Conservation (phyloP, 1,140 invertebrate species). For the Drosophila nigrodunni region DNA sequence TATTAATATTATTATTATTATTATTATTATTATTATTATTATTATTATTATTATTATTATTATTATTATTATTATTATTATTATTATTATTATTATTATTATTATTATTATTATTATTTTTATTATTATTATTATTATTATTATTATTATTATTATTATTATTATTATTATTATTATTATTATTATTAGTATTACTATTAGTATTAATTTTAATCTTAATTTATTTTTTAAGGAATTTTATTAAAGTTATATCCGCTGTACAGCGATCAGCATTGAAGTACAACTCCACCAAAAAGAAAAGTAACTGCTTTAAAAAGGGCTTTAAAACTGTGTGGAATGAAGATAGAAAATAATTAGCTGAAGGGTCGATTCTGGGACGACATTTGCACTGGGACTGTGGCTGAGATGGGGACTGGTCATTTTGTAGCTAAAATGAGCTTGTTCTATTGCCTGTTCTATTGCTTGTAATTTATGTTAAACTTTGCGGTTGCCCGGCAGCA, state of each 20-base stretch:
- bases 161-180: too few relatives aligned
- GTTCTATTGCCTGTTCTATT: conserved; percentile 35
- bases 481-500: conserved; percentile 39
- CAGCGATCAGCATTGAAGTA: too few relatives aligned
- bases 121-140: too few relatives aligned
- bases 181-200: too few relatives aligned
- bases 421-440: conserved; percentile 23
- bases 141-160: too few relatives aligned
- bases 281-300: not conserved
- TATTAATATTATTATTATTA: too few relatives aligned
- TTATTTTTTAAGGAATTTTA: too few relatives aligned
- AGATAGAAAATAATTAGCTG: conserved; percentile 10
- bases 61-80: not conserved
- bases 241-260: too few relatives aligned
- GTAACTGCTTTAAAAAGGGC: not conserved
- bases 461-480: conserved; percentile 75
- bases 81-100: not conserved
- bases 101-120: too few relatives aligned
- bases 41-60: too few relatives aligned
- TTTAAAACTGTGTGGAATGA: conserved; percentile 4
- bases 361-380: conserved; percentile 15
- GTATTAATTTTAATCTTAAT: too few relatives aligned
- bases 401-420: conserved; percentile 8
- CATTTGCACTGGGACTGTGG: not conserved
- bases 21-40: too few relatives aligned